Conservation (phyloP, 2,797 vertebrate genomes). For the Triplophysa yarkandensis region DNA sequence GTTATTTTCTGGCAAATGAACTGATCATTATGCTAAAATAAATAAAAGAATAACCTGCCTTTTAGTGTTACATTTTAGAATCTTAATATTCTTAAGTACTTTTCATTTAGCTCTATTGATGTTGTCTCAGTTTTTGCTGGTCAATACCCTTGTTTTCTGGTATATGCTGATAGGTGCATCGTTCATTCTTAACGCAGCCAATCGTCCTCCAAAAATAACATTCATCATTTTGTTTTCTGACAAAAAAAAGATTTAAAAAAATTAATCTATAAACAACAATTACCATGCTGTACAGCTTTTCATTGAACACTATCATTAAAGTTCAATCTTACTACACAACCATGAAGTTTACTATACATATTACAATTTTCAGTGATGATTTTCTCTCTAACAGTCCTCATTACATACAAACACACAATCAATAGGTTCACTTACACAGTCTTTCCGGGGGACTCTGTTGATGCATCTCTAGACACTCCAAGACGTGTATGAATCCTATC, state of each 20-base stretch:
- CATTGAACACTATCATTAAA: not conserved
- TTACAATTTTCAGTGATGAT: not conserved
- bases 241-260: not conserved
- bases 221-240: slow-evolving; percentile 62
- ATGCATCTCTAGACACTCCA: slow-evolving; percentile 67
- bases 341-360: too few relatives aligned
- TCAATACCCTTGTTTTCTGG: slow-evolving; percentile 72
- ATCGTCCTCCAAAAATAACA: slow-evolving; percentile 75
- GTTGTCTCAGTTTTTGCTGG: slow-evolving; percentile 58
- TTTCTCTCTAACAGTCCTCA: too few relatives aligned
- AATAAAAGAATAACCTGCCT: not conserved
- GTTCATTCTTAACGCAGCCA: slow-evolving; percentile 66
- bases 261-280: not conserved
- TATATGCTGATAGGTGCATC: slow-evolving; percentile 69
- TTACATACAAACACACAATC: too few relatives aligned
- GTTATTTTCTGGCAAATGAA: not conserved
- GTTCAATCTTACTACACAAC: not conserved
- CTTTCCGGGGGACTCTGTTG: slow-evolving; percentile 42
- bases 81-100: too few relatives aligned
- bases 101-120: not conserved
- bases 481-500: slow-evolving; percentile 56
- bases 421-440: slow-evolving; percentile 50
- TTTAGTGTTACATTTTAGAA: too few relatives aligned
- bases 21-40: not conserved
- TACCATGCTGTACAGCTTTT: not conserved